A percentile compares a stretch with the other conserved stretches of the same genome.
Evolutionary conservation across 2,797 vertebrate species (phyloP).

Genomic region (Corythornis leucogaster): DNA sequence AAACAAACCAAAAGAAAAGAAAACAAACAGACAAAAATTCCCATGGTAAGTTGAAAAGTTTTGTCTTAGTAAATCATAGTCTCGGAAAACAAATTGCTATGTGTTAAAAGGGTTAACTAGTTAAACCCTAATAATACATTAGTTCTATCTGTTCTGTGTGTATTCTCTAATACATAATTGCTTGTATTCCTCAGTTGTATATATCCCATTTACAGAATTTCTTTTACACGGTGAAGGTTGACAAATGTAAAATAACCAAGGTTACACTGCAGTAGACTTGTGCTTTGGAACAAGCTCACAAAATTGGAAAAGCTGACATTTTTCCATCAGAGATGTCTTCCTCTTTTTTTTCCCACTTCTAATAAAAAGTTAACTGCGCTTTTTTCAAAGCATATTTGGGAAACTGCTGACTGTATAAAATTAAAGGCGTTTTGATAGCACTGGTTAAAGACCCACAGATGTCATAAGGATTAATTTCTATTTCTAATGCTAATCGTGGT

Average conservation of each 20-base stretch:
- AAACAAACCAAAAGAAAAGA: too few species aligned
- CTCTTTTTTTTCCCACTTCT: background rate
- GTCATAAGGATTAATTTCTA: background rate
- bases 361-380: background rate
- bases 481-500: accelerated
- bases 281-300: background rate
- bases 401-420: background rate
- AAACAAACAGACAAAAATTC: too few species aligned
- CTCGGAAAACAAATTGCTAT: too few species aligned
- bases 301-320: background rate
- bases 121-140: background rate
- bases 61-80: too few species aligned
- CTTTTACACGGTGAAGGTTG: background rate
- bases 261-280: background rate
- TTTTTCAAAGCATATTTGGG: background rate
- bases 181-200: background rate
- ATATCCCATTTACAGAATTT: background rate
- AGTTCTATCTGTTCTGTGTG: background rate
- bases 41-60: too few species aligned
- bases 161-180: background rate
- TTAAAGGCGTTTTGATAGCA: background rate
- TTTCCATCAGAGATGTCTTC: background rate
- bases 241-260: background rate
- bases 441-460: background rate
- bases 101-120: background rate